These are phyloP conservation scores for Cantharis flavilabris DNA, from an alignment of 2,888 invertebrate species.

Conservation along the genomic window DNA sequence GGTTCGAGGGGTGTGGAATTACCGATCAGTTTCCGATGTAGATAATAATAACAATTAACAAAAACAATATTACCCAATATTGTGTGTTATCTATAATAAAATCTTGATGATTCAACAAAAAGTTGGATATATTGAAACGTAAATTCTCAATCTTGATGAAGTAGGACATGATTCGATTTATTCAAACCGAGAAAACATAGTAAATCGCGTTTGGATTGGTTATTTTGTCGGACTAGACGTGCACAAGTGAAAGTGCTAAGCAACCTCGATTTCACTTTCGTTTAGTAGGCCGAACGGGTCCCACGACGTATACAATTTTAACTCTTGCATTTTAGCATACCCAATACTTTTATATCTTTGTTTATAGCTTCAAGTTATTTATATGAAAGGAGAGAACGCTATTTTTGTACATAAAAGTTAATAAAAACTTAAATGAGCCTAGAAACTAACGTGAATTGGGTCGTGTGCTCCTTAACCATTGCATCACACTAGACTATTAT, in stretches of 20 bases:
- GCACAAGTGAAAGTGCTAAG: conserved; percentile 58
- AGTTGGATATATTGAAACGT: conserved; percentile 36
- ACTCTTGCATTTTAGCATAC: conserved; percentile 35
- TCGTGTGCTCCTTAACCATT: conserved; percentile 55
- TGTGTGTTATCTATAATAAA: conserved; percentile 5
- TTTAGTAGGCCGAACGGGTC: conserved; percentile 59
- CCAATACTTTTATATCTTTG: conserved; percentile 29
- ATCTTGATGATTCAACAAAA: conserved; percentile 32
- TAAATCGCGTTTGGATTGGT: conserved; percentile 51
- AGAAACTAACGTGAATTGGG: conserved; percentile 55
- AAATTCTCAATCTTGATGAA: conserved; percentile 46
- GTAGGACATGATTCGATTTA: conserved; percentile 54
- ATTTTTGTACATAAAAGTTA: conserved; percentile 8
- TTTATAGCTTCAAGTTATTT: conserved; percentile 15
- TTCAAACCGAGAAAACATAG: conserved; percentile 51
- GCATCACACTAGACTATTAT: conserved; percentile 53
- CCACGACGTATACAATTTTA: conserved; percentile 52
- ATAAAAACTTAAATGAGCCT: conserved; percentile 42
- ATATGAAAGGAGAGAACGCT: conserved; percentile 9
- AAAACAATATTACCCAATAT: not conserved
- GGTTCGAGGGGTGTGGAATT: not conserved
- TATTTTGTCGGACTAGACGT: conserved; percentile 54
- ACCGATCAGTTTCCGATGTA: not conserved
- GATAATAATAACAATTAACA: not conserved
- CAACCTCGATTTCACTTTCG: conserved; percentile 59